Conservation (phyloP, 2,888 invertebrate species). For the Xanthia icteritia region DNA sequence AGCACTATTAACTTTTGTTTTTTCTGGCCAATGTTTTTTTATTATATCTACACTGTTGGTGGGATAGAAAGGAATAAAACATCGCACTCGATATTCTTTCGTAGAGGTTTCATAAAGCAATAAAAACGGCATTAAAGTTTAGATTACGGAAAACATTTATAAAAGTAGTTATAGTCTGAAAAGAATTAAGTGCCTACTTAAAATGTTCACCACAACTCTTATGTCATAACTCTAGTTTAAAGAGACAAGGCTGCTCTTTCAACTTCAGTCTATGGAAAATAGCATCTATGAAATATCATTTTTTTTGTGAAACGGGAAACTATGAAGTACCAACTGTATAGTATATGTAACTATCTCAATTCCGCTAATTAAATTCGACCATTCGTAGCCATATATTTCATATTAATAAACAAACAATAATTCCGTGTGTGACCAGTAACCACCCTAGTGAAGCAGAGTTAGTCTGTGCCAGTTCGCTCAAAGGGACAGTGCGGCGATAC, state of each 20-base stretch:
- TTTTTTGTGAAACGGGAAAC: too few relatives aligned
- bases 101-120: background rate
- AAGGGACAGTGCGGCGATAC: conserved; percentile 29
- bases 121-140: background rate
- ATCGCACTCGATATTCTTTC: background rate
- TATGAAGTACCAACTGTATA: background rate
- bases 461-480: conserved; percentile 29
- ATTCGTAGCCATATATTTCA: background rate
- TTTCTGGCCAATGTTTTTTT: background rate
- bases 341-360: background rate
- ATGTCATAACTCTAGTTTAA: background rate
- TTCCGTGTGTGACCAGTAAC: conserved; percentile 23
- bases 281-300: background rate
- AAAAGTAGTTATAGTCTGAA: background rate
- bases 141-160: background rate
- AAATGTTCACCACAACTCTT: background rate
- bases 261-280: background rate
- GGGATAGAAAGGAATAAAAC: background rate
- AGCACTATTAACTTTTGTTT: background rate
- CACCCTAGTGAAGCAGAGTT: conserved; percentile 27
- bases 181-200: background rate
- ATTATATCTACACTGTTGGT: background rate
- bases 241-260: background rate
- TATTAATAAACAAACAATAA: conserved; percentile 24
- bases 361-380: background rate